Evolutionary conservation across 2,113 vertebrate species (phyloP).

Genomic region (Helogale parvula): DNA sequence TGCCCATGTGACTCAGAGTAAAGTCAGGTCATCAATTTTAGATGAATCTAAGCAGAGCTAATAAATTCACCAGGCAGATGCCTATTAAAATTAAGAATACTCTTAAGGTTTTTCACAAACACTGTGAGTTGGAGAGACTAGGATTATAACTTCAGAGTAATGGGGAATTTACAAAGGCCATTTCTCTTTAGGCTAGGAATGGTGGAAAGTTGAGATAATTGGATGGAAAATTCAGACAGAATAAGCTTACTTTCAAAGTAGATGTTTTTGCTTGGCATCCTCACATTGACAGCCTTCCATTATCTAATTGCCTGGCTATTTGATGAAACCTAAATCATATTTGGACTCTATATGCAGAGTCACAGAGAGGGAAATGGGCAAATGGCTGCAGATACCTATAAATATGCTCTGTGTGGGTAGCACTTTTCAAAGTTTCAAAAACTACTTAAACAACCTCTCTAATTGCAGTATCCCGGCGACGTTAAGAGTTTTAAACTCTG

Average conservation of each 20-base stretch:
- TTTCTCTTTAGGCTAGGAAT: slow-evolving; percentile 12
- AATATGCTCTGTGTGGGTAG: neutral
- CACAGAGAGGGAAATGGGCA: neutral
- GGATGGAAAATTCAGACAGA: neutral
- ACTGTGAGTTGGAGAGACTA: neutral
- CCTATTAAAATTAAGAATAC: slow-evolving; percentile 15
- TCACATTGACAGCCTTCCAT: neutral
- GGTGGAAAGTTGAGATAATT: neutral
- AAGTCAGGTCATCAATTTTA: slow-evolving; percentile 53
- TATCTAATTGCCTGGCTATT: neutral
- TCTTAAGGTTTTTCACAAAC: slow-evolving; percentile 6
- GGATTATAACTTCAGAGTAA: neutral
- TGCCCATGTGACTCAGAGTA: neutral
- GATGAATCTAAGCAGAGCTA: slow-evolving; percentile 49
- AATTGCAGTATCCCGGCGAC: neutral
- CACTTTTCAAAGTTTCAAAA: neutral
- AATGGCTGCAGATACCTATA: neutral
- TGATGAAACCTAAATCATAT: neutral
- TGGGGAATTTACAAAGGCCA: neutral
- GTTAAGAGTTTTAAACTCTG: neutral
- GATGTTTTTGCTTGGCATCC: slow-evolving; percentile 2
- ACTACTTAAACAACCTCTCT: neutral
- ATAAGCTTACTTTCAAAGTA: slow-evolving; percentile 23
- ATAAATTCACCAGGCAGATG: slow-evolving; percentile 48
- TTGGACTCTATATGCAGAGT: neutral